These are phyloP conservation scores for Verasper variegatus DNA, from an alignment of 2,113 vertebrate species.

Conservation along the genomic window DNA sequence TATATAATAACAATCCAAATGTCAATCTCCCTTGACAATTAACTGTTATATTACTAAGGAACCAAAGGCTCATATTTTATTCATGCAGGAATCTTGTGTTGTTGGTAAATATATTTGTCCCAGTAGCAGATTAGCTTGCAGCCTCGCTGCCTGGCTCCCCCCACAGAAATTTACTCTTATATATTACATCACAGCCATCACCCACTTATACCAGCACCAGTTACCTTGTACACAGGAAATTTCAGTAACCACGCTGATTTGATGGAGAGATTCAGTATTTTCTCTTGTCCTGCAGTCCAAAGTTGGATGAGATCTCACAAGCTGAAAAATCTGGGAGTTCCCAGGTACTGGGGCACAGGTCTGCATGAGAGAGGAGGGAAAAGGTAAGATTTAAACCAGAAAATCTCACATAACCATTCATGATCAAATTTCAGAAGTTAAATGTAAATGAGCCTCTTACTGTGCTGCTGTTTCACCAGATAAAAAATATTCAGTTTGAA, in stretches of 20 bases:
- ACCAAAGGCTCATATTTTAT: constrained; percentile 82
- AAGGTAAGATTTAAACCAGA: constrained; percentile 80
- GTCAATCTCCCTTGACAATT: constrained; percentile 84
- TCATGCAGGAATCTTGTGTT: constrained; percentile 78
- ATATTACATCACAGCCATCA: constrained; percentile 56
- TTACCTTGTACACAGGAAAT: constrained; percentile 40
- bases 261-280: not conserved
- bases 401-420: not conserved
- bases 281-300: constrained; percentile 82
- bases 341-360: constrained; percentile 95
- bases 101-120: constrained; percentile 88
- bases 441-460: not conserved
- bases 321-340: constrained; percentile 91
- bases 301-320: constrained; percentile 90
- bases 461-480: not conserved
- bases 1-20: constrained; percentile 85
- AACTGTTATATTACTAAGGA: constrained; percentile 84
- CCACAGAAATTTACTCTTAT: constrained; percentile 64
- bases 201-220: constrained; percentile 22
- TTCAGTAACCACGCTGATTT: not conserved
- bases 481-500: no score
- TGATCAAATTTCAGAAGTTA: no score
- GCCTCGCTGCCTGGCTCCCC: constrained; percentile 39
- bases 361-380: constrained; percentile 90
- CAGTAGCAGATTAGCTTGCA: constrained; percentile 79